Conservation (phyloP, 2,113 vertebrate genomes). For the Atlantisia rogersi region DNA sequence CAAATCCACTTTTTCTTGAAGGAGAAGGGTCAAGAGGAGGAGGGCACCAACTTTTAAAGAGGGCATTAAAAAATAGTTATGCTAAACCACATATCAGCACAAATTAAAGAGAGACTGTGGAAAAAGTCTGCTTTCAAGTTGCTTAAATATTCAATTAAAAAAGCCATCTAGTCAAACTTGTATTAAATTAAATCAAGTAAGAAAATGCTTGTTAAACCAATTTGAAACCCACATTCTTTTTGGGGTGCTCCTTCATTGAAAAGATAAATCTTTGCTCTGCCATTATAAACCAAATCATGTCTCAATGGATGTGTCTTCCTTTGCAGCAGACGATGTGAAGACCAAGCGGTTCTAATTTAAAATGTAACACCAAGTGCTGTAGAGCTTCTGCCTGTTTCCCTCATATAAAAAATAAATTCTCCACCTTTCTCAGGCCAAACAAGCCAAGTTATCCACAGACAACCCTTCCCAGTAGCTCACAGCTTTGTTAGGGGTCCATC, state of each 20-base stretch:
- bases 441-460: not conserved
- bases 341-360: not conserved
- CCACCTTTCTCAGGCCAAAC: not conserved
- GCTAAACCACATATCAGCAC: not conserved
- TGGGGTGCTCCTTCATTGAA: not conserved
- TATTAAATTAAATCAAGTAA: constrained; percentile 4
- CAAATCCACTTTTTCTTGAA: not conserved
- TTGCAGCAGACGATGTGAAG: not conserved
- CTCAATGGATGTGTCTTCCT: not conserved
- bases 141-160: constrained; percentile 38
- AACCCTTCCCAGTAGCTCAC: not conserved
- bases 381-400: not conserved
- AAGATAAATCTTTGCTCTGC: not conserved
- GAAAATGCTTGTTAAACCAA: not conserved
- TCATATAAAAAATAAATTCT: not conserved
- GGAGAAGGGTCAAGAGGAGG: not conserved
- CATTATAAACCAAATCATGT: not conserved
- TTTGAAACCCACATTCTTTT: not conserved
- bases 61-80: constrained; percentile 46
- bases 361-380: not conserved
- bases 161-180: not conserved
- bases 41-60: constrained; percentile 1
- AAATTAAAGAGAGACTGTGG: constrained; percentile 23
- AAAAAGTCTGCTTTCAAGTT: not conserved
- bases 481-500: not conserved